Base-by-base conservation (phyloP, 1,140 invertebrate genomes). In the Condylostylus longicornis region DNA sequence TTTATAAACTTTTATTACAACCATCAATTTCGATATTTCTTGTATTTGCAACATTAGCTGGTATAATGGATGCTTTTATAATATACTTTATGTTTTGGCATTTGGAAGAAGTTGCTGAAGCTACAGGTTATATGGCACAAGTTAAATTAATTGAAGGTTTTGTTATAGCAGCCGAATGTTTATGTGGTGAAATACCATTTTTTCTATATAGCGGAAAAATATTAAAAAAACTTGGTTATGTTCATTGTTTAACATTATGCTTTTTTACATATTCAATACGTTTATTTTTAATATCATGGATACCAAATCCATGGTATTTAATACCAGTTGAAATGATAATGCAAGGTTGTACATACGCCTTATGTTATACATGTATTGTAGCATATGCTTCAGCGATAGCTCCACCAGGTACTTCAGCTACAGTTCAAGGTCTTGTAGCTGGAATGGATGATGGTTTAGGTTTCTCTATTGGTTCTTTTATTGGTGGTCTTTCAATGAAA, bases 51-150 rank as follows among this genome's bases (percentile, higher is more conserved):
- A 70, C 74, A 1, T 63, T 80, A 2, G 76, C 71, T 6, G 80
- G 80, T 6, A 74, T 79, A 10, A 63, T 81, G 22, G 81, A 83
- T 48, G 75, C 79, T 37, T 82, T 82, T 50, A 69, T 82, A 13
- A 75, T 82, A 22, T 83, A 81, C 46, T 83, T 78, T 48, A 66
- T 82, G 55, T 80, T 84, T 49, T 83, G 79, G 81, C 81, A 62
- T 50, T 47, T 82, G 22, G 79, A 84, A 61, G 76, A 83, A 47
- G 58, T 84, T 14, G 79, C 79, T 0, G 55, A 62, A 15, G 46
- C 58, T 27, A 75, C 71, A 0, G 67, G 67, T 13, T 63, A 67
- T 9, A 69, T 67, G 54, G 62, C 61, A n/a, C 61, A 73, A 31
- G 77, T 83, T 10, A 83, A 82, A 59, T 58, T 82, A 5, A 72